Evolutionary conservation across 1,140 invertebrate genomes (phyloP).

Genomic region (Scaptomyza pallida): DNA sequence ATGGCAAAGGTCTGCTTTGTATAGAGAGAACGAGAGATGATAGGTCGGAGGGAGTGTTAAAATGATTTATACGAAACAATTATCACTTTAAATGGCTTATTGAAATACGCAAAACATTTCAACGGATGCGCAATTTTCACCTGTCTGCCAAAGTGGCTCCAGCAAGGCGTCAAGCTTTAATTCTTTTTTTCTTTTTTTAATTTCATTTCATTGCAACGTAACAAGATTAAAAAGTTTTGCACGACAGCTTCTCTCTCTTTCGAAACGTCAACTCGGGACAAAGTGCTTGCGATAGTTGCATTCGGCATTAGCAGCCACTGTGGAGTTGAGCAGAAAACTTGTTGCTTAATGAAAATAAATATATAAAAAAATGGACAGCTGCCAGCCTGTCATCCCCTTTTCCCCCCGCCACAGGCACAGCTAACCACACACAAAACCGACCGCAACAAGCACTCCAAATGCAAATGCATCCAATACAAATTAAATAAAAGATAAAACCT

Average conservation of each 20-base stretch:
- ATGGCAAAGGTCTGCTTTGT: conserved; percentile 59
- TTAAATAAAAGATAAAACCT: conserved; percentile 68
- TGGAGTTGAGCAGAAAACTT: conserved; percentile 46
- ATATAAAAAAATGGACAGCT: conserved; percentile 27
- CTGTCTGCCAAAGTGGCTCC: conserved; percentile 16
- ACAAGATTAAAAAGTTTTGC: conserved; percentile 80
- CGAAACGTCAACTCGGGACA: conserved; percentile 15
- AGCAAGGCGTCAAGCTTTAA: conserved; percentile 62
- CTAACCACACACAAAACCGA: conserved; percentile 18
- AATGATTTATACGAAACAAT: conserved; percentile 79
- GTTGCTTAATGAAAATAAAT: conserved; percentile 69
- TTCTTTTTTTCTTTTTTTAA: conserved; percentile 80
- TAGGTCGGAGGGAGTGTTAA: conserved; percentile 25
- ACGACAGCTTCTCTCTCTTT: conserved; percentile 41
- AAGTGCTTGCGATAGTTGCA: conserved; percentile 70
- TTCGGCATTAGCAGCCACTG: conserved; percentile 51
- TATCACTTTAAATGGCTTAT: conserved; percentile 81
- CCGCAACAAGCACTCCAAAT: conserved; percentile 61
- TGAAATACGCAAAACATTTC: conserved; percentile 72
- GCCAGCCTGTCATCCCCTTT: too few species aligned
- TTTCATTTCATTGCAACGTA: too few species aligned
- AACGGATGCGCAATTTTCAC: conserved; percentile 41
- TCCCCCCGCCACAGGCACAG: neutral
- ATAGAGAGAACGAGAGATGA: neutral
- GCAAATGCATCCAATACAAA: conserved; percentile 71